A percentile compares a stretch with the other conserved stretches of the same genome.
phyloP scores from a whole-genome alignment of 1,140 invertebrate species.

The Lycorma delicatula region DNA sequence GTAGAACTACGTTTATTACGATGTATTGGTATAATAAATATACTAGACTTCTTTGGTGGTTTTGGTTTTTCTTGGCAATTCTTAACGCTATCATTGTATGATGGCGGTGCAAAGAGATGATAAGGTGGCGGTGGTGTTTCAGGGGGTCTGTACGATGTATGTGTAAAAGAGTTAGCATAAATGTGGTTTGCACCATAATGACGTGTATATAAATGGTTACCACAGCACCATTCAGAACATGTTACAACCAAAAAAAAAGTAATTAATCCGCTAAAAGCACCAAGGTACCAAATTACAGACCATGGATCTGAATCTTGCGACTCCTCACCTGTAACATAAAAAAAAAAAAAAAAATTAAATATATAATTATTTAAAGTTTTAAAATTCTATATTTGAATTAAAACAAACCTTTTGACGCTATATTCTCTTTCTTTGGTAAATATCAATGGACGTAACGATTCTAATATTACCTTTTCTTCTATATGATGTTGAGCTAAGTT shows the following conservation, averaged over 20 bases:
- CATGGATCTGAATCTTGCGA: slow-evolving; percentile 39
- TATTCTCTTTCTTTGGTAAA: too few species aligned
- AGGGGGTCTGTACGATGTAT: slow-evolving; percentile 23
- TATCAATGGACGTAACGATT: too few species aligned
- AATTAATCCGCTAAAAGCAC: slow-evolving; percentile 48
- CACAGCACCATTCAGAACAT: slow-evolving; percentile 50
- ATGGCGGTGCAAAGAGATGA: slow-evolving; percentile 48
- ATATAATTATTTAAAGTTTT: too few species aligned
- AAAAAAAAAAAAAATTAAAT: not conserved
- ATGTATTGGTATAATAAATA: too few species aligned
- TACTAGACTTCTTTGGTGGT: too few species aligned
- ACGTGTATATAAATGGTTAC: slow-evolving; percentile 26
- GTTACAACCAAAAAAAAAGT: slow-evolving; percentile 51
- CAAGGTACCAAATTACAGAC: slow-evolving; percentile 52
- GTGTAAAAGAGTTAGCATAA: slow-evolving; percentile 12
- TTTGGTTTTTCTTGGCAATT: too few species aligned
- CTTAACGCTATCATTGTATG: slow-evolving; percentile 38
- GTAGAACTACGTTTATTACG: too few species aligned
- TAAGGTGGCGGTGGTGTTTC: slow-evolving; percentile 47
- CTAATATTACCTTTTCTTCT: too few species aligned
- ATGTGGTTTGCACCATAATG: slow-evolving; percentile 30
- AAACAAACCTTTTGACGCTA: too few species aligned
- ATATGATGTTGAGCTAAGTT: too few species aligned
- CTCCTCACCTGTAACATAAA: slow-evolving; percentile 13
- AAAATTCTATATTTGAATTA: too few species aligned